Base-by-base conservation (phyloP, 1,140 invertebrate species). In the Drosophila nigrodunni region DNA sequence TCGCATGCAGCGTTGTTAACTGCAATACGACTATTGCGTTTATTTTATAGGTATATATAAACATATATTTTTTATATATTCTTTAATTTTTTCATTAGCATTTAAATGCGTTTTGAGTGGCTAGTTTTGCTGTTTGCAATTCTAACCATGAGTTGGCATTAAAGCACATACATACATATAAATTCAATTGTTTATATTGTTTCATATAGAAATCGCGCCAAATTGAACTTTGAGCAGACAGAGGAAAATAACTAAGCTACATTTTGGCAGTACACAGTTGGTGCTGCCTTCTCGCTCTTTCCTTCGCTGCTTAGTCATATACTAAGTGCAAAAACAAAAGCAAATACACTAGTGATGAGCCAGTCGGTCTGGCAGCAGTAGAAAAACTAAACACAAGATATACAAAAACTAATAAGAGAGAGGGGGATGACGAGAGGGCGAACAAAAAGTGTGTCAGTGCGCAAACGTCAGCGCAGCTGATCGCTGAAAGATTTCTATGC, bases 391-490 rank as follows among this genome's bases (percentile, higher is more conserved):
- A 74, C 69, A 41, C 10, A 35, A 75, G 67, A 75, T 71, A 75
- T 37, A 75, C 34, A 65, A 41, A 30, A 71, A 18, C 54, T 41
- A 54, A 41, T 9, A 3, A 11, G 13, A 10, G 7, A 13, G 43
- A 21, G 55, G 11, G 59, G 25, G 21, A 44, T 15, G 37, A 47
- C 46, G 39, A 13, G 37, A 18, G 41, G 21, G 52, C 35, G 25
- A 55, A 39, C 37, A 57, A 72, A 83, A 88, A 88, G 85, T 88
- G 86, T 88, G 85, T 88, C 85, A 88, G 73, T 87, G 85, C 85
- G 83, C 85, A 69, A 87, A 82, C 82, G 79, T 82, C 65, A 78
- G 78, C 81, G 82, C 82, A 88, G 85, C 85, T 88, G 85, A 88
- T 88, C 85, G 83, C 43, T 58, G 44, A 52, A 74, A 37, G 65